Evolutionary conservation across 1,140 invertebrate genomes (phyloP).

Genomic region (Cydia fagiglandana): DNA sequence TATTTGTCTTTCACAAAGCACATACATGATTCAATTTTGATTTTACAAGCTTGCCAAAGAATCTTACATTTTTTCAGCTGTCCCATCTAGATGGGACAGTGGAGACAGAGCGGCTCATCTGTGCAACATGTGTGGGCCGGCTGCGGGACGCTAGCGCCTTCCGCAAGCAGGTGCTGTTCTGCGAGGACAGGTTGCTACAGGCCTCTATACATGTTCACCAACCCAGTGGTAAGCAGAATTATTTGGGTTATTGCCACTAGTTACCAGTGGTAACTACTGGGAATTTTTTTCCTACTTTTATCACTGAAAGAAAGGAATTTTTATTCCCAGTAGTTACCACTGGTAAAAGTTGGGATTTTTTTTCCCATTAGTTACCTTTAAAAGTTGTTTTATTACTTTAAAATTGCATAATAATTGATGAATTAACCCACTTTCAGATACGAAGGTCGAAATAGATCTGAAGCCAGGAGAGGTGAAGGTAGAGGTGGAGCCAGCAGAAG

Average conservation of each 20-base stretch:
- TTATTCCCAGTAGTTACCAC: too few relatives aligned
- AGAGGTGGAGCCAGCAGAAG: background rate
- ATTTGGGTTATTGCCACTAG: background rate
- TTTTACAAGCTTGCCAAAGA: too few relatives aligned
- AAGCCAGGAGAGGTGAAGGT: background rate
- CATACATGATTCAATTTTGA: too few relatives aligned
- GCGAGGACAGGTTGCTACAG: constrained; percentile 58
- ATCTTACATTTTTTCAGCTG: constrained; percentile 44
- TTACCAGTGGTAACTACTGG: too few relatives aligned
- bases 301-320: too few relatives aligned
- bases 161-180: constrained; percentile 57
- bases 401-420: too few relatives aligned
- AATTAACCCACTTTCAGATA: constrained; percentile 6
- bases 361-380: too few relatives aligned
- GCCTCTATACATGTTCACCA: constrained; percentile 24
- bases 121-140: constrained; percentile 59
- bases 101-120: constrained; percentile 53
- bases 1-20: too few relatives aligned
- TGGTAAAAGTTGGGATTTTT: too few relatives aligned
- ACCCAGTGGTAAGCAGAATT: background rate
- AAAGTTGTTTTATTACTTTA: too few relatives aligned
- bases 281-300: too few relatives aligned
- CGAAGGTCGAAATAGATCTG: background rate
- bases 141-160: constrained; percentile 59
- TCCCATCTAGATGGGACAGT: constrained; percentile 56